These are phyloP conservation scores for Centropus bengalensis DNA, from an alignment of 2,113 vertebrate species.

Conservation along the genomic window DNA sequence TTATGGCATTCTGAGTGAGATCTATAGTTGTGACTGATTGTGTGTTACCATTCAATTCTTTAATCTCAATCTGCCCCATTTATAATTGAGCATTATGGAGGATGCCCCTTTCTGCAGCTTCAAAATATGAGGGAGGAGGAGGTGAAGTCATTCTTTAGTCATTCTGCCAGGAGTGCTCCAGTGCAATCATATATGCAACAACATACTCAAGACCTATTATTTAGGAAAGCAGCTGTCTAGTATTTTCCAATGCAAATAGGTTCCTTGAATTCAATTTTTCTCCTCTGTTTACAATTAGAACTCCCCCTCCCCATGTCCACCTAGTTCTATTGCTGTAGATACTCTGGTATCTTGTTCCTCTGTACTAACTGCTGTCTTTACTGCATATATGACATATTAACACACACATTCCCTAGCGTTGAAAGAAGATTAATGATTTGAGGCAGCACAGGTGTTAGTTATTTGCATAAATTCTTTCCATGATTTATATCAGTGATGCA, in stretches of 20 bases:
- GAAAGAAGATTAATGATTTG: not conserved
- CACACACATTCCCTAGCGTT: not conserved
- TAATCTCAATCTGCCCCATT: not conserved
- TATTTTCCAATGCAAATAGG: not conserved
- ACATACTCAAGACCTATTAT: not conserved
- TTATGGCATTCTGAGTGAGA: not conserved
- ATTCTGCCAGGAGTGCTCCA: not conserved
- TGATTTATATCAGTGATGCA: not conserved
- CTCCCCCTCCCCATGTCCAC: no score
- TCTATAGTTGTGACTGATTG: not conserved
- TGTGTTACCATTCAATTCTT: not conserved
- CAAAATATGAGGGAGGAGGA: not conserved
- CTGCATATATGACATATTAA: not conserved
- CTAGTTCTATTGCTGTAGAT: not conserved
- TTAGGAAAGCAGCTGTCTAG: not conserved
- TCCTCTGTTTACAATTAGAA: not conserved
- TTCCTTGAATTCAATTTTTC: not conserved
- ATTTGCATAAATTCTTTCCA: not conserved
- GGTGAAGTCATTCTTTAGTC: not conserved
- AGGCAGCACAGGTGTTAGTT: not conserved
- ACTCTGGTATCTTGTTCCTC: not conserved
- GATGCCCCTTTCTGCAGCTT: not conserved
- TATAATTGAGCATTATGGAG: not conserved
- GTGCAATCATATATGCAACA: not conserved
- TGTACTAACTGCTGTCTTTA: not conserved